Base-by-base conservation (phyloP, 2,113 vertebrate genomes). In the Actinemys pallida region DNA sequence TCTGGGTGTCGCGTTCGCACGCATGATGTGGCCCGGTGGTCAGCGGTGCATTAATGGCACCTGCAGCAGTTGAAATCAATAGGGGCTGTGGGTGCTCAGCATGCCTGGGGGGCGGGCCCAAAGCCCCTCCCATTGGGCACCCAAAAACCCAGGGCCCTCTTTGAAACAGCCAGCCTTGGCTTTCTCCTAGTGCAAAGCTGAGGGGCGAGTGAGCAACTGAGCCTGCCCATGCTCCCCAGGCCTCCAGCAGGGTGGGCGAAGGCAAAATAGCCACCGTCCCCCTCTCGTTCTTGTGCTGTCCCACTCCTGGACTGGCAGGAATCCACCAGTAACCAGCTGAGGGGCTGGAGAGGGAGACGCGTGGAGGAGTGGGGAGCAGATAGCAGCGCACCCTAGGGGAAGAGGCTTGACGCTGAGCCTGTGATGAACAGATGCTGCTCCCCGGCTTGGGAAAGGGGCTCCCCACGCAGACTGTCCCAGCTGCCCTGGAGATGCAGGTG, bases 351-450 rank as follows among this genome's bases (percentile, higher is more conserved):
- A 25, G 25, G 4, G 57, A 27, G 56, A 25, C 4, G 25, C 4
- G 10, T 25, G 56, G 54, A 57, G 25, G 56, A 25, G 29, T 56
- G 2, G 5, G 57, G 52, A 59, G 25, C 83, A 31, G 53, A 54
- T 4, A 22, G 20, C 8, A 56, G 5, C 13, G 54, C 20, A 75
- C 10, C 62, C 1, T 0, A 1, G 0, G 0, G 85, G 42, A 84
- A 53, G 1, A 88, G 80, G 25, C 53, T 54, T 20, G 20, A 22
- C 8, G 20, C 53, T 54, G 42, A 27, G 59, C 39, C 57, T 24
- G 76, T 49, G 39, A 45, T 69, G 0, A 86, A 11, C 35, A 54
- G 19, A 84, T 56, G 81, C 89, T 93, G 27, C 84, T 91, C 56
- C 75, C 6, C 6, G 27, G 16, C 5, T 75, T 75, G 20, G 69